A percentile compares a stretch with the other conserved stretches of the same genome.
These are phyloP conservation scores for Alcis repandata DNA, from an alignment of 2,888 invertebrate genomes.

Conservation along the genomic window DNA sequence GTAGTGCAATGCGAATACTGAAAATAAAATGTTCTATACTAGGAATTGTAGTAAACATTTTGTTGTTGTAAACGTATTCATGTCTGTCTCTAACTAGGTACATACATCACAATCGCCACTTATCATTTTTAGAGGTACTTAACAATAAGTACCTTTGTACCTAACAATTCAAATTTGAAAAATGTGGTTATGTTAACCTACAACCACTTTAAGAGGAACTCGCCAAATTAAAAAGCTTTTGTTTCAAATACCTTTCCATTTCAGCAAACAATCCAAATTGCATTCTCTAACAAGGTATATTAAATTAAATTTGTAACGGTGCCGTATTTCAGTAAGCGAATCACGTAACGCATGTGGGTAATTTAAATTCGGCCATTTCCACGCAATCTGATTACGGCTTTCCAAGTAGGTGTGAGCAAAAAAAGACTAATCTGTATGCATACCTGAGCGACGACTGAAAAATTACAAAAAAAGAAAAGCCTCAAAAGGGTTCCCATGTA, in stretches of 20 bases:
- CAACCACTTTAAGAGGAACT: too few relatives aligned
- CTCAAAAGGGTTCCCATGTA: neutral
- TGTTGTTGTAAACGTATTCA: too few relatives aligned
- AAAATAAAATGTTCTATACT: too few relatives aligned
- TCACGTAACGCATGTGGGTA: conserved; percentile 32
- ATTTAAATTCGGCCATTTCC: conserved; percentile 30
- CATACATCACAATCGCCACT: too few relatives aligned
- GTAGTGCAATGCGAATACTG: neutral
- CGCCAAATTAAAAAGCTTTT: too few relatives aligned
- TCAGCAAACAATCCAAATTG: neutral
- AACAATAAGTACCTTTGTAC: too few relatives aligned
- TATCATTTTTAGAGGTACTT: too few relatives aligned
- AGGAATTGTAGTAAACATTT: too few relatives aligned
- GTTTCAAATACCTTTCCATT: too few relatives aligned
- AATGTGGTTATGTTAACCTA: too few relatives aligned
- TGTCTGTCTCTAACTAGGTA: too few relatives aligned
- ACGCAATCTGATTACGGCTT: conserved; percentile 31
- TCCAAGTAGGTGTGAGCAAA: conserved; percentile 26
- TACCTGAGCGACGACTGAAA: neutral
- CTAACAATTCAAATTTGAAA: too few relatives aligned
- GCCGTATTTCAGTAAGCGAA: conserved; percentile 8
- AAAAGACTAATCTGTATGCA: conserved; percentile 8
- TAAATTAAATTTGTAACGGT: neutral
- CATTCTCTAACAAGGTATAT: neutral
- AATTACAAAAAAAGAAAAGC: neutral